Percentiles rank a stretch among this genome's conserved stretches.
Evolutionary conservation across 2,888 invertebrate species (phyloP).

Genomic region (Drosophila vallismaia): DNA sequence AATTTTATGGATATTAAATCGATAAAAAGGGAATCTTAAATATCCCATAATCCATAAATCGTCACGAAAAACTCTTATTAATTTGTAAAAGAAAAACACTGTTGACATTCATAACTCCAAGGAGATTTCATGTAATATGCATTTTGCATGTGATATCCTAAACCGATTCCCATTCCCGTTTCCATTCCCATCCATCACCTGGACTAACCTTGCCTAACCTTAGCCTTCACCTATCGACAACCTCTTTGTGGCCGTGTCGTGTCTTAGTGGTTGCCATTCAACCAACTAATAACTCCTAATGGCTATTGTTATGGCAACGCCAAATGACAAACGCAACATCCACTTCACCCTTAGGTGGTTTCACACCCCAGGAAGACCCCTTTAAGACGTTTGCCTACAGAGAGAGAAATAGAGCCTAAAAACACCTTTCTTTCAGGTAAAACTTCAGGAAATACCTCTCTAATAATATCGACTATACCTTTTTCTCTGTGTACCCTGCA

Average conservation of each 20-base stretch:
- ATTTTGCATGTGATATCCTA: constrained; percentile 28
- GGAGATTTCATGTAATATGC: constrained; percentile 12
- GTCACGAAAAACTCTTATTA: neutral
- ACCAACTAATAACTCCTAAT: constrained; percentile 59
- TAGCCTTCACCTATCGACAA: constrained; percentile 43
- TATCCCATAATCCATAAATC: neutral
- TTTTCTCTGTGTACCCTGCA: neutral
- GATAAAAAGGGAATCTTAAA: neutral
- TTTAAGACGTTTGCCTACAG: neutral
- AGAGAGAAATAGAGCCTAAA: neutral
- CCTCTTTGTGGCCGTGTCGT: constrained; percentile 21
- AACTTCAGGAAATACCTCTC: neutral
- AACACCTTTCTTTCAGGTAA: neutral
- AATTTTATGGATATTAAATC: neutral
- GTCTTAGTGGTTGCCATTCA: constrained; percentile 33
- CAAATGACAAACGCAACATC: constrained; percentile 34
- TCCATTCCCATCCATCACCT: constrained; percentile 6
- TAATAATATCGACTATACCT: neutral
- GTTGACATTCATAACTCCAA: constrained; percentile 20
- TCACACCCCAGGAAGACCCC: constrained; percentile 1
- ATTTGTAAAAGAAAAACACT: neutral
- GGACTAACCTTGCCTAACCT: constrained; percentile 44
- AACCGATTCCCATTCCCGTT: neutral
- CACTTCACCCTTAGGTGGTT: constrained; percentile 8
- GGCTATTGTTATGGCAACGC: constrained; percentile 39